Evolutionary conservation across 1,140 invertebrate species (phyloP), one percentile per base, ranked within the genome.

Genomic region (Brachionus paranguensis): DNA sequence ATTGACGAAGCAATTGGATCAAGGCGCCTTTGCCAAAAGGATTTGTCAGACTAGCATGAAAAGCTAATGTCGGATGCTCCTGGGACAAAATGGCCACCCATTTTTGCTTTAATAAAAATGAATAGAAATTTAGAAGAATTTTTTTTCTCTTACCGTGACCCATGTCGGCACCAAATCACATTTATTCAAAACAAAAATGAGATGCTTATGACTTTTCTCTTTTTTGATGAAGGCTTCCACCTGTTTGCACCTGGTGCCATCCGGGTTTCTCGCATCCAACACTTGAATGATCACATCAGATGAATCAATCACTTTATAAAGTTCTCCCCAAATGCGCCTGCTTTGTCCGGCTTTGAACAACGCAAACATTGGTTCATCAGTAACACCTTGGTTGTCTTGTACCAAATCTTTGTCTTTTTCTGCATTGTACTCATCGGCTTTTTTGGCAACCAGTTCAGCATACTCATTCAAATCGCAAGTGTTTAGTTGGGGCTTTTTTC

Each of bases 1-100:
- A 96, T 88, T 99, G 97, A 29, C 97, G 91, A 4, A 99, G 90
- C 17, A 99, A 89, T 90, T 97, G 97, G 83, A 99, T 99, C 0
- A 99, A 89, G 0, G 96, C 95, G 68, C 96, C 96, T 91, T 99
- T 99, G 55, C 97, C 97, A 91, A 99, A 99, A 0, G 97, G 95
- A 92, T 99, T 96, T 64, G 94, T 98, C 64, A 99, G 90, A 14
- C 96, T 99, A 0, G 97, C 96, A 90, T 99, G 96, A 88, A 99
- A 99, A 1, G 97, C 97, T 86, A 99, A 92, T 0, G 98, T 99
- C 41, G 98, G 98, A 91, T 97, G 96, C 89, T 99, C 96, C 20
- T 92, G 89, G 87, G 95, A 98, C 2, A 99, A 90, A 85, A 96
- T 93, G 33, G 94, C 93, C 1, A 98, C 94, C 98, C 97, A 99